A percentile compares a stretch with the other conserved stretches of the same genome.
Evolutionary conservation across 1,140 invertebrate genomes (phyloP).

Genomic region (Holcopasites calliopsidis): DNA sequence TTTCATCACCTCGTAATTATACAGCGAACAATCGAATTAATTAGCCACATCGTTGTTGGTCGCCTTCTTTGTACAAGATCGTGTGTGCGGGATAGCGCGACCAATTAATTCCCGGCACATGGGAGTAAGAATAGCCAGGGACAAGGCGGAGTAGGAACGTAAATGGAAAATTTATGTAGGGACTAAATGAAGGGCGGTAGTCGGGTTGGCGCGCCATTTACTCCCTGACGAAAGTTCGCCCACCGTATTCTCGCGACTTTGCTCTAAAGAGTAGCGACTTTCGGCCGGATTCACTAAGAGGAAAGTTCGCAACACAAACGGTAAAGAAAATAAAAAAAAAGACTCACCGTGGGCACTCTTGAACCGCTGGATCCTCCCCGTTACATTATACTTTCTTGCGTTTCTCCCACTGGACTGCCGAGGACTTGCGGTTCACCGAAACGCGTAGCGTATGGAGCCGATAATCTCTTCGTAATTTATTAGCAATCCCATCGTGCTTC

Average conservation of each 20-base stretch:
- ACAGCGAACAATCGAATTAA: too few relatives aligned
- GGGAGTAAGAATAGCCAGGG: slow-evolving; percentile 19
- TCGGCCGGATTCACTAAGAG: slow-evolving; percentile 50
- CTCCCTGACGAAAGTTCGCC: slow-evolving; percentile 37
- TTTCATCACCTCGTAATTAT: too few relatives aligned
- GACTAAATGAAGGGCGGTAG: slow-evolving; percentile 50
- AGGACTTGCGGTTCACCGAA: too few relatives aligned
- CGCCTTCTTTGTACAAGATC: too few relatives aligned
- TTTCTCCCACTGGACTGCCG: neutral
- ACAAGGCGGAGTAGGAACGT: slow-evolving; percentile 22
- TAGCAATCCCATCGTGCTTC: too few relatives aligned
- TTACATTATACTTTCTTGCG: neutral
- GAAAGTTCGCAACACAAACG: slow-evolving; percentile 43
- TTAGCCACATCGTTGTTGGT: too few relatives aligned
- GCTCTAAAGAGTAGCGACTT: slow-evolving; percentile 30
- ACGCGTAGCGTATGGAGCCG: too few relatives aligned
- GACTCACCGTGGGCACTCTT: neutral
- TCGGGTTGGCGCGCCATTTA: slow-evolving; percentile 45
- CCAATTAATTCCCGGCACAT: slow-evolving; percentile 41
- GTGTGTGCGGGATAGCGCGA: slow-evolving; percentile 38
- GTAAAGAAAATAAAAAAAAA: neutral
- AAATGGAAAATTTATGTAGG: slow-evolving; percentile 58
- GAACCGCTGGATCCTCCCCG: neutral
- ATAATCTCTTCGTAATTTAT: too few relatives aligned
- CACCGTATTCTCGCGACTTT: slow-evolving; percentile 33